Percentiles rank a stretch among this genome's conserved stretches.
Evolutionary conservation across 2,797 vertebrate genomes (phyloP).

Genomic region (Poecile montanus): DNA sequence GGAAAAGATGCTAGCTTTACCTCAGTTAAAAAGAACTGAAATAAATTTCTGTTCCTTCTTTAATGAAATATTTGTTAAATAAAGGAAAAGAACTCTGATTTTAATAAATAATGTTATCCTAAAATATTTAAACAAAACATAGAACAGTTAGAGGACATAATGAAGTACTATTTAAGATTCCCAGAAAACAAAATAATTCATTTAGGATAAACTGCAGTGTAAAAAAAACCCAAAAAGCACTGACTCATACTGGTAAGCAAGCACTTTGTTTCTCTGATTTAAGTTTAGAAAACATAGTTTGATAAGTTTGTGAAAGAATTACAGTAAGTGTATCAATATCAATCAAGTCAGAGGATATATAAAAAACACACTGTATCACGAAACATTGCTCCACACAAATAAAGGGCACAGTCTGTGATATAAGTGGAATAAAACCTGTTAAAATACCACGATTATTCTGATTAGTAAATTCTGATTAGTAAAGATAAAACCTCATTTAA

Average conservation of each 20-base stretch:
- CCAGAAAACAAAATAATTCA: slow-evolving; percentile 10
- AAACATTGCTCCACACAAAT: background rate
- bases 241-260: slow-evolving; percentile 12
- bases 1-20: background rate
- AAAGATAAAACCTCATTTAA: background rate
- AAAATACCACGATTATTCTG: background rate
- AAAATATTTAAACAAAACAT: background rate
- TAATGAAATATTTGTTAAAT: background rate
- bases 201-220: background rate
- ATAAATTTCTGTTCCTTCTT: background rate
- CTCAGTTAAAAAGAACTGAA: background rate
- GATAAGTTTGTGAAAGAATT: slow-evolving; percentile 9
- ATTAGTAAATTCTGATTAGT: background rate
- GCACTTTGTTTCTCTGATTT: background rate
- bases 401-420: background rate
- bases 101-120: background rate
- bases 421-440: background rate
- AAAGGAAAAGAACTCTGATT: background rate
- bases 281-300: slow-evolving; percentile 13
- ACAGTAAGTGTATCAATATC: background rate
- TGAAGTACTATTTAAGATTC: background rate
- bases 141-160: background rate
- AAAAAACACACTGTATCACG: background rate
- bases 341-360: background rate
- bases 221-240: background rate